phyloP scores from a whole-genome alignment of 2,888 invertebrate species.

The Drosophila acutilabella region DNA sequence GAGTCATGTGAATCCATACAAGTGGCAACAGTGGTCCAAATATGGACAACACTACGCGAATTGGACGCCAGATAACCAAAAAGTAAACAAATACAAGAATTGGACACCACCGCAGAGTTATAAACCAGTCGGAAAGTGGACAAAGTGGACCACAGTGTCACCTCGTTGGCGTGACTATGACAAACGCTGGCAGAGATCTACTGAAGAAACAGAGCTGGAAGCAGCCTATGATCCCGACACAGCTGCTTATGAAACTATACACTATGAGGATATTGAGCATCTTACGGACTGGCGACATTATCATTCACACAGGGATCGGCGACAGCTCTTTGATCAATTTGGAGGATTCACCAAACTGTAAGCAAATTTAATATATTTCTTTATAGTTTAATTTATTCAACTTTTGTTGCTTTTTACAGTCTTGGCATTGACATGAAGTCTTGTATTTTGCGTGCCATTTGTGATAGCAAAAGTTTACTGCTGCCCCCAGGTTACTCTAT shows the following conservation, averaged over 20 bases:
- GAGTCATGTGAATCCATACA: conserved; percentile 49
- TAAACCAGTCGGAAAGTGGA: conserved; percentile 56
- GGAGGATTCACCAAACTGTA: conserved; percentile 77
- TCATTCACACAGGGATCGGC: conserved; percentile 80
- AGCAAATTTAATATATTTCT: neutral
- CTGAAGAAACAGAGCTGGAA: conserved; percentile 13
- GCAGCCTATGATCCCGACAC: conserved; percentile 61
- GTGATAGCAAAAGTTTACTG: conserved; percentile 88
- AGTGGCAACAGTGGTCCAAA: conserved; percentile 70
- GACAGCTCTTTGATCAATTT: conserved; percentile 80
- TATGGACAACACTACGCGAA: conserved; percentile 67
- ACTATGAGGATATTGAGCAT: conserved; percentile 70
- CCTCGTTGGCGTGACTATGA: conserved; percentile 62
- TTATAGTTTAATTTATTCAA: no score
- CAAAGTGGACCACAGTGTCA: conserved; percentile 67
- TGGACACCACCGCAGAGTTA: neutral
- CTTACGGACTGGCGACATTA: conserved; percentile 69
- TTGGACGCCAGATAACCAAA: conserved; percentile 58
- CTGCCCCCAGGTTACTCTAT: conserved; percentile 88
- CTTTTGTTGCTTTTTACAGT: conserved; percentile 50
- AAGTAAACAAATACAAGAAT: neutral
- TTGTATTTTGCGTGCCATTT: conserved; percentile 89
- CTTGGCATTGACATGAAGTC: conserved; percentile 78
- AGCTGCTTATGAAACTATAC: conserved; percentile 30
- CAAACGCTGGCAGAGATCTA: conserved; percentile 61